phyloP scores from a whole-genome alignment of 2,888 invertebrate genomes.

The Chalcis sispes region DNA sequence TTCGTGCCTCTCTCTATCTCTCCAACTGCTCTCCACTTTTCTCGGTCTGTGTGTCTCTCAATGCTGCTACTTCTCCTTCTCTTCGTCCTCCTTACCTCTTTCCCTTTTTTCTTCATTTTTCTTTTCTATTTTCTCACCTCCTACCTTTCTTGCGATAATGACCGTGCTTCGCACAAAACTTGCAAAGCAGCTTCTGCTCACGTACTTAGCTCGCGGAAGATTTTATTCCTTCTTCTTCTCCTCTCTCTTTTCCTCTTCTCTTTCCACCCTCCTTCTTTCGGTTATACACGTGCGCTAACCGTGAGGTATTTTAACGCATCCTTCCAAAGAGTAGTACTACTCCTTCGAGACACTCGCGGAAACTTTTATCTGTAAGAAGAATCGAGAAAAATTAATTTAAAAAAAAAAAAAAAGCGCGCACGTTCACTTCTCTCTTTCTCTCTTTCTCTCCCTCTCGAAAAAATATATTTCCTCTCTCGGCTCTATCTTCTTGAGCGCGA shows the following conservation, averaged over 20 bases:
- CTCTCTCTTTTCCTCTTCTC: neutral
- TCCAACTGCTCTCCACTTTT: neutral
- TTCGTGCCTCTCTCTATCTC: slow-evolving; percentile 21
- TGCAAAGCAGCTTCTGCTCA: slow-evolving; percentile 55
- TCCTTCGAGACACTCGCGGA: neutral
- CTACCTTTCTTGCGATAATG: slow-evolving; percentile 45
- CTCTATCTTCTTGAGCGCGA: neutral
- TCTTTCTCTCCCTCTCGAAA: neutral
- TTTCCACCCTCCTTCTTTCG: neutral
- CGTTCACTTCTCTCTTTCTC: neutral
- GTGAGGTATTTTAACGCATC: neutral
- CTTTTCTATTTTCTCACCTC: slow-evolving; percentile 22
- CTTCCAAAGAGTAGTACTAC: neutral
- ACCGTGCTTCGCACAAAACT: slow-evolving; percentile 56
- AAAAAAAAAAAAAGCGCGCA: slow-evolving; percentile 22
- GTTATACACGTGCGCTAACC: neutral
- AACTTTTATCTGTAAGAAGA: slow-evolving; percentile 59
- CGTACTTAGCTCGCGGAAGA: slow-evolving; percentile 45
- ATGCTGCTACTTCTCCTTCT: slow-evolving; percentile 8
- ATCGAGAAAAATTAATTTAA: slow-evolving; percentile 63
- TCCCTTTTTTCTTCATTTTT: slow-evolving; percentile 15
- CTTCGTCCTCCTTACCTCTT: slow-evolving; percentile 10
- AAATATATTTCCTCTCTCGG: neutral
- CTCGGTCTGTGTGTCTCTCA: neutral
- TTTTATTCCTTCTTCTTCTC: slow-evolving; percentile 27